Conservation (phyloP, 2,113 vertebrate genomes). For the Leucoraja erinaceus region DNA sequence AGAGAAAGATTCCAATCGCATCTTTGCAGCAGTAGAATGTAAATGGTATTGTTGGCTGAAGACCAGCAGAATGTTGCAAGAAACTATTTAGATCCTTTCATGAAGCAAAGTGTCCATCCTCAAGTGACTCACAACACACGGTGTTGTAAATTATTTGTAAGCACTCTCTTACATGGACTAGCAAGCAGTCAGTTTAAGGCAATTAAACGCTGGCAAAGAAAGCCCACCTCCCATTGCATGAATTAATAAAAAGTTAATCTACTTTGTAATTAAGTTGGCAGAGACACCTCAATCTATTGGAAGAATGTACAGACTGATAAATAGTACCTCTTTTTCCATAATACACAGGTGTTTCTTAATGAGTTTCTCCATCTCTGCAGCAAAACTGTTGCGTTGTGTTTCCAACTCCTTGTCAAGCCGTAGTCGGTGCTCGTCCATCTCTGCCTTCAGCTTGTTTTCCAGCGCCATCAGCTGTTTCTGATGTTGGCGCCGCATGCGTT, state of each 20-base stretch:
- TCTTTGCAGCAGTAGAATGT: no score
- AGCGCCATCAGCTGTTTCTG: slow-evolving; percentile 95
- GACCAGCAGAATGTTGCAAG: no score
- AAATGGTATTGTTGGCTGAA: no score
- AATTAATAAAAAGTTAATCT: neutral
- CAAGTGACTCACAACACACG: no score
- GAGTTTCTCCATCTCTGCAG: slow-evolving; percentile 95
- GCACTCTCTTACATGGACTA: no score
- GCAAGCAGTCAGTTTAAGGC: no score
- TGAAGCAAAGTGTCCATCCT: no score
- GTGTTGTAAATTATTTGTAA: no score
- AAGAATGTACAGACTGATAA: neutral
- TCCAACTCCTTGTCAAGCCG: slow-evolving; percentile 97
- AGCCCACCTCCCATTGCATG: no score
- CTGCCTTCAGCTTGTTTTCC: slow-evolving; percentile 94
- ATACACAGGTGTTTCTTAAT: slow-evolving; percentile 91
- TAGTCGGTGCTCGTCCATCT: slow-evolving; percentile 95
- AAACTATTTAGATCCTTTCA: no score
- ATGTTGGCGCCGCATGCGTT: slow-evolving; percentile 95
- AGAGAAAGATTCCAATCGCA: no score
- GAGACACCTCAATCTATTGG: neutral
- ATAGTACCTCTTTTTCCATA: slow-evolving; percentile 91
- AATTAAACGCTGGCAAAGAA: no score
- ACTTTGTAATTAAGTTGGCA: neutral
- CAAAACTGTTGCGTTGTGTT: slow-evolving; percentile 89